Conservation (phyloP, 2,797 vertebrate species). For the Caiman crocodilus region DNA sequence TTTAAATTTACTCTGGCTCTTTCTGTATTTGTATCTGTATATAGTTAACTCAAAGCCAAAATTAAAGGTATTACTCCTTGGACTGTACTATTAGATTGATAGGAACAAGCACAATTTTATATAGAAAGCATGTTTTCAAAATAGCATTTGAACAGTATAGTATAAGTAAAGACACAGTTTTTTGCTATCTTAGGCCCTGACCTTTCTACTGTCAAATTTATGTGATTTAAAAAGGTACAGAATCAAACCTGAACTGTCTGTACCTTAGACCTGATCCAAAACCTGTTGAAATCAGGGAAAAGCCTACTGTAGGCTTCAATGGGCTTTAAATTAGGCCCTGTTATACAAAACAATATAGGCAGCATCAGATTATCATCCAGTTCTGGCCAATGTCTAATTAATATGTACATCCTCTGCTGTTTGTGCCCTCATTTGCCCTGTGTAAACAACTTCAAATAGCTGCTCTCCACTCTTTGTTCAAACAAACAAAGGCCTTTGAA, state of each 20-base stretch:
- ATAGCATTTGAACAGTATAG: accelerated
- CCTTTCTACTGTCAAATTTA: not conserved
- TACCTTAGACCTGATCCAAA: not conserved
- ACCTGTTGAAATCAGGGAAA: not conserved
- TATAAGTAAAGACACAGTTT: not conserved
- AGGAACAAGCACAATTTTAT: not conserved
- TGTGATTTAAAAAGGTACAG: not conserved
- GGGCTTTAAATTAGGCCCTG: not conserved
- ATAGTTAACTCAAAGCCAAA: not conserved
- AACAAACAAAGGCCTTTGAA: slow-evolving; percentile 38
- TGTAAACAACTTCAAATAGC: slow-evolving; percentile 60
- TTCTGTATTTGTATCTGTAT: not conserved
- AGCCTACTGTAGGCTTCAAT: not conserved
- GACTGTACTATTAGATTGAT: not conserved
- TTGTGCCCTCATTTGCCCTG: slow-evolving; percentile 39
- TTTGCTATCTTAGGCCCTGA: not conserved
- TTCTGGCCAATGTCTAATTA: slow-evolving; percentile 26
- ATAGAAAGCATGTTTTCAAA: not conserved
- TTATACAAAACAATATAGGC: not conserved
- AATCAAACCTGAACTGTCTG: not conserved
- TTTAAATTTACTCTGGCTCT: not conserved
- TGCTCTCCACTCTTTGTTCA: slow-evolving; percentile 26
- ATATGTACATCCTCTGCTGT: slow-evolving; percentile 18
- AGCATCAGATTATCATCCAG: not conserved
- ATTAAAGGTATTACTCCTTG: not conserved